Evolutionary conservation across 1,140 invertebrate genomes (phyloP), one percentile per base, ranked within the genome.

Genomic region (Laupala kohalensis): DNA sequence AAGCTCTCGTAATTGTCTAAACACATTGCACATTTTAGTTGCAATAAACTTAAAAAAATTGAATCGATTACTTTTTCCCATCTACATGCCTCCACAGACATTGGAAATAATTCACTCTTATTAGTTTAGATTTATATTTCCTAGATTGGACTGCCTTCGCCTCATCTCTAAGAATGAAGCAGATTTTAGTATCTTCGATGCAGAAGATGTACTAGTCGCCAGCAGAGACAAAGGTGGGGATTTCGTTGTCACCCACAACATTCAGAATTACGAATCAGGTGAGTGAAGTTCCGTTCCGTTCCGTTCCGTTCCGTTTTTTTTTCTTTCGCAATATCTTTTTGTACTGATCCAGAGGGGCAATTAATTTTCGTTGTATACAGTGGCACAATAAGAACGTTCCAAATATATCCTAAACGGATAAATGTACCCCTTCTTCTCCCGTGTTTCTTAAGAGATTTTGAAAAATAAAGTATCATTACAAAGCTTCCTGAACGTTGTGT

Each of bases 101-200:
- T 37, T 37, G 6, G 6, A 37, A 6, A 6, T 37, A 6, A 6
- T 37, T 37, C 15, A 37, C 6, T 6, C 30, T 15, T 15, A 37
- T 6, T 37, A 37, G 30, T 66, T 19, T 69, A 24, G 19, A 15
- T 13, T 73, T 70, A 69, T 69, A 29, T 25, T 72, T 72, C n/a
- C 30, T 69, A 92, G 91, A 70, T 78, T 91, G 64, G 86, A 90
- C 73, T 96, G 94, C 78, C 83, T 95, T 74, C 81, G 89, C 67
- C 83, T 86, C 73, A 88, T 96, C 72, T 81, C 85, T 37, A 86
- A 86, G 76, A 87, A 87, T 23, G 83, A 86, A 13, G 93, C 90
- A 12, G 93, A 96, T 80, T 90, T 95, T 76, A 89, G 90, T 1
- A 88, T 92, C 2, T 85, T 93, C 73, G 89, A 90, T 73, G 87